Evolutionary conservation across 2,113 vertebrate genomes (phyloP).

Genomic region (Scalopus aquaticus): DNA sequence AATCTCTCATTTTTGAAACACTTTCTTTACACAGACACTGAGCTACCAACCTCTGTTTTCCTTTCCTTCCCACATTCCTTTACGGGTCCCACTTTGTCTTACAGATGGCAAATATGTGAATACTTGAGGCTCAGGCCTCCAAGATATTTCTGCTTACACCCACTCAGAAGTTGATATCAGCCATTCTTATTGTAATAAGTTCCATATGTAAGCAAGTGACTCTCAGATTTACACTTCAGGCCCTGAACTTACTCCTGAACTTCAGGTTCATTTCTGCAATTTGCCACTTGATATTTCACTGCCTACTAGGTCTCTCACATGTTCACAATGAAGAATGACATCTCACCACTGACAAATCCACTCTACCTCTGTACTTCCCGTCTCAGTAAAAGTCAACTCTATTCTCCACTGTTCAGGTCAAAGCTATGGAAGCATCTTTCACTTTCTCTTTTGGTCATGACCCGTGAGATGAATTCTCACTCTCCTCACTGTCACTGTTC

Average conservation of each 20-base stretch:
- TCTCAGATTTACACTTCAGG: neutral
- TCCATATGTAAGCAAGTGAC: neutral
- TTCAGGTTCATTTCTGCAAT: neutral
- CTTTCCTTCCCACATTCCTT: neutral
- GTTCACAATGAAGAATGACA: neutral
- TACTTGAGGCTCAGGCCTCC: neutral
- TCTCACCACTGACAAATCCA: neutral
- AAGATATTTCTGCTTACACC: neutral
- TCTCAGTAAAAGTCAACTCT: neutral
- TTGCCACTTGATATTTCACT: neutral
- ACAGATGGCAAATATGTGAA: neutral
- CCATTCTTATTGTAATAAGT: neutral
- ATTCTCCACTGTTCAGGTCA: neutral
- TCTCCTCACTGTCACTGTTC: neutral
- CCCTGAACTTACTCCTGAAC: neutral
- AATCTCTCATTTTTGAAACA: neutral
- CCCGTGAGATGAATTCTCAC: neutral
- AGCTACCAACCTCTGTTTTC: neutral
- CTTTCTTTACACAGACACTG: neutral
- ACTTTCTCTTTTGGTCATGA: neutral
- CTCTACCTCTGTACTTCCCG: fast-evolving
- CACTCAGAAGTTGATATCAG: neutral
- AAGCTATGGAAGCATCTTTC: neutral
- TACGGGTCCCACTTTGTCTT: neutral
- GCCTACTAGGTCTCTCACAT: neutral